A percentile compares a stretch with the other conserved stretches of the same genome.
Evolutionary conservation across 1,140 invertebrate species (phyloP).

Genomic region (Brachionus rubens): DNA sequence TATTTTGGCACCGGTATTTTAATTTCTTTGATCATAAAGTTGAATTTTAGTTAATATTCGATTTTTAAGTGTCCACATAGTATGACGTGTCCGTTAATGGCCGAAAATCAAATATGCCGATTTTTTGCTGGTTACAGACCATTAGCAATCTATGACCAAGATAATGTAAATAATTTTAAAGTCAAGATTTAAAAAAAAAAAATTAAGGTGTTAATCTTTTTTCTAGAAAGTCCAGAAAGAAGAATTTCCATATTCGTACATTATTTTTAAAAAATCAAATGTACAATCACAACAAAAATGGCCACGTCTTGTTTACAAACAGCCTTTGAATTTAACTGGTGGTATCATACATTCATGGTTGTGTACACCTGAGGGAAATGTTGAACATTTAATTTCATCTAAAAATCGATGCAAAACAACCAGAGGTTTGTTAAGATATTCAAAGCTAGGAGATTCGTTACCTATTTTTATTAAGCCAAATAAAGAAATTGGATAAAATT

Average conservation of each 20-base stretch:
- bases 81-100: not conserved
- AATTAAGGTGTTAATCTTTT: too few relatives aligned
- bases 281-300: not conserved
- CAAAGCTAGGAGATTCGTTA: conserved; percentile 14
- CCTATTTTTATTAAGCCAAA: conserved; percentile 6
- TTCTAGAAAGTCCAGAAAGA: not conserved
- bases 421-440: conserved; percentile 29
- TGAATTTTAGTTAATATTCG: not conserved
- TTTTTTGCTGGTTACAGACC: conserved; percentile 27
- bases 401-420: conserved; percentile 21
- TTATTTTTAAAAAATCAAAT: conserved; percentile 13
- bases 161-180: not conserved
- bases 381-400: conserved; percentile 35
- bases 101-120: not conserved
- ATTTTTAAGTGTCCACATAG: conserved; percentile 37
- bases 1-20: too few relatives aligned
- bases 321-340: not conserved
- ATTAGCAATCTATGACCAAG: not conserved
- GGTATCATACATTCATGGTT: conserved; percentile 27
- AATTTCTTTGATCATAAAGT: too few relatives aligned
- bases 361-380: conserved; percentile 20
- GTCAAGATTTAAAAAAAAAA: not conserved
- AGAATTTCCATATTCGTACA: conserved; percentile 25
- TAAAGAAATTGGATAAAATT: not conserved
- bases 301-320: conserved; percentile 31